phyloP scores from a whole-genome alignment of 1,140 invertebrate species.

The Leptopilina boulardi region DNA sequence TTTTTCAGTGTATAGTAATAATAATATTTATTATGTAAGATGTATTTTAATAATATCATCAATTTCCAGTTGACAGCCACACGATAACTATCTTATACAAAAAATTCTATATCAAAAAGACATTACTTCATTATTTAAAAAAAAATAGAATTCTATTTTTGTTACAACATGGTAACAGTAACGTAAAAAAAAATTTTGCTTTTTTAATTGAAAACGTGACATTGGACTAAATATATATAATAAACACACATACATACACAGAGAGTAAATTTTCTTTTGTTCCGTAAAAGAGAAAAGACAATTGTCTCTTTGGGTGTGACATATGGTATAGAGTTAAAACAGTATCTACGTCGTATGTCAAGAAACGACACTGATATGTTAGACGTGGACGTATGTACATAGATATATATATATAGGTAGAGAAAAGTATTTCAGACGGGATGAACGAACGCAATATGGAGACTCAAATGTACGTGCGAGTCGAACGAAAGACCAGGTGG shows the following conservation, averaged over 20 bases:
- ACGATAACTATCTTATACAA: too few species aligned
- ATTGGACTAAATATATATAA: too few species aligned
- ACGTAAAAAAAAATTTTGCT: too few species aligned
- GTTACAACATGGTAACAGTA: too few species aligned
- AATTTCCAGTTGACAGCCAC: too few species aligned
- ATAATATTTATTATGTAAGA: too few species aligned
- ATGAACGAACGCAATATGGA: constrained; percentile 45
- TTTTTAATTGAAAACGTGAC: too few species aligned
- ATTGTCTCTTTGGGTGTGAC: constrained; percentile 24
- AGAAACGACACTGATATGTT: constrained; percentile 31
- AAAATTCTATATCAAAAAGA: too few species aligned
- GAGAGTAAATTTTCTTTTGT: background rate
- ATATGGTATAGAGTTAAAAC: background rate
- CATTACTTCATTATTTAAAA: too few species aligned
- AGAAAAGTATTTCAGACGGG: constrained; percentile 33
- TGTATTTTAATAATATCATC: too few species aligned
- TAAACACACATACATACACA: background rate
- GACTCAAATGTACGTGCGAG: constrained; percentile 41
- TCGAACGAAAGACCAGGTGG: constrained; percentile 70
- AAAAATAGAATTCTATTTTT: too few species aligned
- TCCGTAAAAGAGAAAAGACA: background rate
- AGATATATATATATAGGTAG: constrained; percentile 19
- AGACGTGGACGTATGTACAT: background rate
- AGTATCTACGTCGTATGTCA: background rate
- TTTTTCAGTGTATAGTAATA: too few species aligned